Conservation (phyloP, 1,140 invertebrate genomes). For the Pectinophora gossypiella region DNA sequence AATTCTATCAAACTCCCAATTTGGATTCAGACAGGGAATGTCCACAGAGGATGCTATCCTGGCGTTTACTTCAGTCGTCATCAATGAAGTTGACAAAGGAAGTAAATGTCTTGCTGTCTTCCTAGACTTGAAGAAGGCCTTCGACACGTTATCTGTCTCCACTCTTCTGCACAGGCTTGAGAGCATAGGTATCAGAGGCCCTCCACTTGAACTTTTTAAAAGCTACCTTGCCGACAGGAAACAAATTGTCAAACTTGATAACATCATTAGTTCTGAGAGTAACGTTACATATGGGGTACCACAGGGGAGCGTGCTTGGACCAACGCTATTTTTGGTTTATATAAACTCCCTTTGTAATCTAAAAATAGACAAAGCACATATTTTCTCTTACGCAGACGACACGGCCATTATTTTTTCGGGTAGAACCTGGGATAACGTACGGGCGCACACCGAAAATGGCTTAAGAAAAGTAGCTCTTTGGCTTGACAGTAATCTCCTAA, state of each 20-base stretch:
- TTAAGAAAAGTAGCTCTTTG: not conserved
- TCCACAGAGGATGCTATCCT: not conserved
- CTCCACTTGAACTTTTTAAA: not conserved
- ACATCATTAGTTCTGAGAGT: not conserved
- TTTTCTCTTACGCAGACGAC: constrained; percentile 1
- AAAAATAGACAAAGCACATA: not conserved
- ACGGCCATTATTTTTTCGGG: not conserved
- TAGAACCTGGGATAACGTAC: not conserved
- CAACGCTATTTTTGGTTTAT: not conserved
- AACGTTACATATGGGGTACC: not conserved
- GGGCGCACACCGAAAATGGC: not conserved
- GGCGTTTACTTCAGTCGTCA: not conserved
- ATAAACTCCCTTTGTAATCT: not conserved
- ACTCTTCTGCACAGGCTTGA: not conserved
- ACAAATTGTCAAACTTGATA: not conserved
- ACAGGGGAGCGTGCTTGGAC: not conserved
- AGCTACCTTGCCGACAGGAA: not conserved
- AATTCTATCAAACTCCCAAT: not conserved
- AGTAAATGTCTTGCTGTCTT: not conserved
- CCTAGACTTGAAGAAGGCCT: not conserved
- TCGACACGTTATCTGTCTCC: not conserved
- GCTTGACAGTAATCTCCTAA: not conserved
- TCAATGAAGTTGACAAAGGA: not conserved
- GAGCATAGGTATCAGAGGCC: not conserved
- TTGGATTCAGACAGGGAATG: not conserved